Percentiles rank a stretch among this genome's conserved stretches.
phyloP scores from a whole-genome alignment of 1,140 invertebrate genomes.

The Tetranychus cinnabarinus region DNA sequence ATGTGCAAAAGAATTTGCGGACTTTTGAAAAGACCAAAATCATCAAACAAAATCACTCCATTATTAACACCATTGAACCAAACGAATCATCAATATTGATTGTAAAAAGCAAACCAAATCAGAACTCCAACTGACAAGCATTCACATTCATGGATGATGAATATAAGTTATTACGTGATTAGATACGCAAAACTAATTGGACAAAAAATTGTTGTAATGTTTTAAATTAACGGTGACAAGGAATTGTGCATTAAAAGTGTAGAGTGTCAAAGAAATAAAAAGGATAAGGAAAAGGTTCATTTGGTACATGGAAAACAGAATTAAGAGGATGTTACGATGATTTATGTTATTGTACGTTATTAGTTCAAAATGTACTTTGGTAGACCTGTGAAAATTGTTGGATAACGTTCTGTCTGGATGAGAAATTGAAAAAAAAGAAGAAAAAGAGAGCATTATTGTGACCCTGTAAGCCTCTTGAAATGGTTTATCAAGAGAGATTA shows the following conservation, averaged over 20 bases:
- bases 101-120: not conserved
- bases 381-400: not conserved
- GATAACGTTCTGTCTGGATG: too few species aligned
- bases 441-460: too few species aligned
- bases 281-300: not conserved
- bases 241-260: not conserved
- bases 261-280: not conserved
- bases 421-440: too few species aligned
- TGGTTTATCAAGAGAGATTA: too few species aligned
- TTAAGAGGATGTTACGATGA: not conserved
- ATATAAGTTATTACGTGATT: not conserved
- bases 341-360: not conserved
- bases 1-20: slow-evolving; percentile 92
- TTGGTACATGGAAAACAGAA: not conserved
- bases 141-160: not conserved
- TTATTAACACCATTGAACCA: not conserved
- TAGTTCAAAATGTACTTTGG: not conserved
- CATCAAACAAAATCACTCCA: not conserved
- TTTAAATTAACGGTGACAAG: not conserved
- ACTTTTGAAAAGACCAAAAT: slow-evolving; percentile 43
- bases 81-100: not conserved
- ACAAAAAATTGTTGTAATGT: not conserved
- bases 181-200: not conserved
- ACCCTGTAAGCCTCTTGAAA: too few species aligned
- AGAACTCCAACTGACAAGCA: not conserved